phyloP scores from a whole-genome alignment of 1,140 invertebrate species.

The Eupristina koningsbergeri region DNA sequence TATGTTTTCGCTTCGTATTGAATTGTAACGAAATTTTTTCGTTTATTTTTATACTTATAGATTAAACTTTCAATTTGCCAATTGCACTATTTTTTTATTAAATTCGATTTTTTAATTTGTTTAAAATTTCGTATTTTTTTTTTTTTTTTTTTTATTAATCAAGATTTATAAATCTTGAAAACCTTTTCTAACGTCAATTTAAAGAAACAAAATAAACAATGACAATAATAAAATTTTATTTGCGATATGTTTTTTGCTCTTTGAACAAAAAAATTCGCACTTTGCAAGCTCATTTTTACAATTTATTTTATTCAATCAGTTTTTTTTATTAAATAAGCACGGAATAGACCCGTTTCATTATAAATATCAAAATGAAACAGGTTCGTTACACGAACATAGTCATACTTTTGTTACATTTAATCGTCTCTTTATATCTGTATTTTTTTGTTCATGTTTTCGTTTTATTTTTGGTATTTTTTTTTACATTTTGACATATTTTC shows the following conservation, averaged over 20 bases:
- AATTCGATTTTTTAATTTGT: constrained; percentile 32
- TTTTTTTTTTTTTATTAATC: constrained; percentile 1
- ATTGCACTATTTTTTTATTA: constrained; percentile 59
- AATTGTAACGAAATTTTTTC: constrained; percentile 18
- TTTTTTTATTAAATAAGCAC: constrained; percentile 18
- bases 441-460: no score
- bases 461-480: no score
- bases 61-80: constrained; percentile 52
- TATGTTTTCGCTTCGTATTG: constrained; percentile 48
- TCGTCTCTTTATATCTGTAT: background rate
- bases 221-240: constrained; percentile 9
- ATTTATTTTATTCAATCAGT: constrained; percentile 13
- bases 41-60: constrained; percentile 4
- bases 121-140: constrained; percentile 17
- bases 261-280: constrained; percentile 30
- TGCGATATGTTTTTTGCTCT: constrained; percentile 36
- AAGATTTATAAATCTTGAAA: constrained; percentile 27
- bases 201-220: constrained; percentile 29
- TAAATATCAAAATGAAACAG: constrained; percentile 20
- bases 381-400: constrained; percentile 35
- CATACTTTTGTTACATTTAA: constrained; percentile 6
- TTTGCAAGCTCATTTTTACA: constrained; percentile 33
- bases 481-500: constrained; percentile 18
- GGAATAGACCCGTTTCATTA: background rate
- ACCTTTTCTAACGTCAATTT: background rate